Conservation (phyloP, 1,140 invertebrate genomes). For the Drosophila suzukii region DNA sequence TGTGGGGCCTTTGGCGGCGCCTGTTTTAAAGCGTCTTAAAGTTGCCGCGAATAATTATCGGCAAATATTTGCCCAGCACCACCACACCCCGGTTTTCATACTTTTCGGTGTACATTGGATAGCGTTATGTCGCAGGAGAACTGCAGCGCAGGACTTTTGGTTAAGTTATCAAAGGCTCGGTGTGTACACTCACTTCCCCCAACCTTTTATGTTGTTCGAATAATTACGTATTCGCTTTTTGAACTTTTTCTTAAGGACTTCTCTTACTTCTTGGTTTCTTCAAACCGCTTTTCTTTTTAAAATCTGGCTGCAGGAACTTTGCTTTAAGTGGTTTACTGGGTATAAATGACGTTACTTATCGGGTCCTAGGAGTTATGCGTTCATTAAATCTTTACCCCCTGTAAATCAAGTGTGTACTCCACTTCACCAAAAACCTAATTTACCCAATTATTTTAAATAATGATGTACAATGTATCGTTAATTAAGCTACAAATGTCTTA, state of each 20-base stretch:
- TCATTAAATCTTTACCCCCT: neutral
- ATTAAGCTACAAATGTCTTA: neutral
- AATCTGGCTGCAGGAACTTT: neutral
- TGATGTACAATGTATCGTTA: neutral
- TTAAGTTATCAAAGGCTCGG: neutral
- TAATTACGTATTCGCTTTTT: neutral
- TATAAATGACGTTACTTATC: neutral
- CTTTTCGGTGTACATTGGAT: constrained; percentile 24
- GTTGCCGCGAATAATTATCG: constrained; percentile 42
- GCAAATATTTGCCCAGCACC: neutral
- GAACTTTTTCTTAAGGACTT: neutral
- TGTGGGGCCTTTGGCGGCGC: constrained; percentile 20
- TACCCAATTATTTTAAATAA: neutral
- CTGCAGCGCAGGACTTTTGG: neutral
- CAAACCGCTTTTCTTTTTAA: neutral
- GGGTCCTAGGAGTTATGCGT: neutral
- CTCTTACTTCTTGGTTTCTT: neutral
- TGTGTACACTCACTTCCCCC: neutral
- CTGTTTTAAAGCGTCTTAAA: constrained; percentile 41
- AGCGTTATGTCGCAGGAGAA: constrained; percentile 12
- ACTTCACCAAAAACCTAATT: neutral
- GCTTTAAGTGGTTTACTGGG: neutral
- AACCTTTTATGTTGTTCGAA: neutral
- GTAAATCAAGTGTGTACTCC: neutral
- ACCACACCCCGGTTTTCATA: neutral